phyloP scores from a whole-genome alignment of 1,140 invertebrate genomes.

The Vanessa atalanta region DNA sequence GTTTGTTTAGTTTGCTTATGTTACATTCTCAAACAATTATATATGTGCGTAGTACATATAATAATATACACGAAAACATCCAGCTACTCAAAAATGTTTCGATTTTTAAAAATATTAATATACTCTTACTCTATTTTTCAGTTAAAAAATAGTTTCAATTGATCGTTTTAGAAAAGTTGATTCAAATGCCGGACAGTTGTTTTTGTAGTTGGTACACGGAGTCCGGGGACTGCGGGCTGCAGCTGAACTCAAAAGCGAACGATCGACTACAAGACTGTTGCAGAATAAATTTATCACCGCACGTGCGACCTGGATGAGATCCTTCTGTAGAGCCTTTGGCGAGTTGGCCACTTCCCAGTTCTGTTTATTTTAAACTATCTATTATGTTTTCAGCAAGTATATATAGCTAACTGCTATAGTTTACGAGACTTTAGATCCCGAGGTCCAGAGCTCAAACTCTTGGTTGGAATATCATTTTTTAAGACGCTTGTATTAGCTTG shows the following conservation, averaged over 20 bases:
- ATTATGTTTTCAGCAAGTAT: background rate
- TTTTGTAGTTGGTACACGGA: constrained; percentile 8
- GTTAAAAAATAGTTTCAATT: background rate
- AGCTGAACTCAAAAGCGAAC: constrained; percentile 8
- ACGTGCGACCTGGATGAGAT: constrained; percentile 14
- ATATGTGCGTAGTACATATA: too few species aligned
- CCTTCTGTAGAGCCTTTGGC: constrained; percentile 8
- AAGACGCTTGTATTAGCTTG: too few species aligned
- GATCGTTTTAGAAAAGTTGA: constrained; percentile 15
- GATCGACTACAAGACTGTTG: constrained; percentile 12
- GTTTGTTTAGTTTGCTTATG: too few species aligned
- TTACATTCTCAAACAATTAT: too few species aligned
- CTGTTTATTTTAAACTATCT: background rate
- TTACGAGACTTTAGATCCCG: too few species aligned
- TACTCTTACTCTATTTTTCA: background rate
- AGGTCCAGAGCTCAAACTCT: too few species aligned
- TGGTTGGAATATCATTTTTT: too few species aligned
- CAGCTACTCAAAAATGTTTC: background rate
- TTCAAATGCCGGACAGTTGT: constrained; percentile 13
- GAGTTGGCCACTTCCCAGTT: constrained; percentile 15
- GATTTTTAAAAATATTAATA: background rate
- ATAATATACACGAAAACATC: too few species aligned
- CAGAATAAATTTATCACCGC: constrained; percentile 20
- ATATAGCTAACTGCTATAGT: background rate
- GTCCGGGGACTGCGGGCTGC: constrained; percentile 1